Conservation (phyloP, 2,888 invertebrate species). For the Aleiodes alternator region DNA sequence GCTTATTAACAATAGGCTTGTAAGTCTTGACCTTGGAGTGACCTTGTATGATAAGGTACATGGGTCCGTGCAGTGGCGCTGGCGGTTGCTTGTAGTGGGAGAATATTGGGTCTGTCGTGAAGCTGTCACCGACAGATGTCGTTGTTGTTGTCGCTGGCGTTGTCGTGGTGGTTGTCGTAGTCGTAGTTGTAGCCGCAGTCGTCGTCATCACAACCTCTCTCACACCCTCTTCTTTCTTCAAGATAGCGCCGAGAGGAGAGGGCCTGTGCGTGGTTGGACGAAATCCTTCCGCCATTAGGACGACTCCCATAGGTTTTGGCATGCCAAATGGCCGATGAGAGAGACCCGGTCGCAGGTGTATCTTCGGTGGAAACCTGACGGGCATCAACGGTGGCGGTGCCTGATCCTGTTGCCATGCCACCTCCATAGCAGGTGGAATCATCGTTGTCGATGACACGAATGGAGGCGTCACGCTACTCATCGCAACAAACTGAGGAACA, state of each 20-base stretch:
- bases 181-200: slow-evolving; percentile 51
- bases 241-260: slow-evolving; percentile 63
- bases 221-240: slow-evolving; percentile 53
- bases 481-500: background rate
- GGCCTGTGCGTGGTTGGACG: slow-evolving; percentile 7
- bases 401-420: slow-evolving; percentile 32
- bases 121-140: slow-evolving; percentile 69
- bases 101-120: slow-evolving; percentile 80
- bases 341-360: slow-evolving; percentile 11
- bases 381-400: background rate
- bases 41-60: slow-evolving; percentile 89
- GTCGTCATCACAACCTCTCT: slow-evolving; percentile 56
- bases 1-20: slow-evolving; percentile 77
- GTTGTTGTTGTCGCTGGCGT: slow-evolving; percentile 49
- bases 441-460: slow-evolving; percentile 41
- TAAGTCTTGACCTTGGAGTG: slow-evolving; percentile 92
- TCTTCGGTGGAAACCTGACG: background rate
- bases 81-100: slow-evolving; percentile 80
- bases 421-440: slow-evolving; percentile 36
- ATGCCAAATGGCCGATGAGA: slow-evolving; percentile 7
- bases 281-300: background rate
- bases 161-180: slow-evolving; percentile 52
- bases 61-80: slow-evolving; percentile 79
- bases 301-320: background rate
- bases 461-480: slow-evolving; percentile 4